Conservation (phyloP, 2,888 invertebrate genomes). For the Drosophila melanosoma region DNA sequence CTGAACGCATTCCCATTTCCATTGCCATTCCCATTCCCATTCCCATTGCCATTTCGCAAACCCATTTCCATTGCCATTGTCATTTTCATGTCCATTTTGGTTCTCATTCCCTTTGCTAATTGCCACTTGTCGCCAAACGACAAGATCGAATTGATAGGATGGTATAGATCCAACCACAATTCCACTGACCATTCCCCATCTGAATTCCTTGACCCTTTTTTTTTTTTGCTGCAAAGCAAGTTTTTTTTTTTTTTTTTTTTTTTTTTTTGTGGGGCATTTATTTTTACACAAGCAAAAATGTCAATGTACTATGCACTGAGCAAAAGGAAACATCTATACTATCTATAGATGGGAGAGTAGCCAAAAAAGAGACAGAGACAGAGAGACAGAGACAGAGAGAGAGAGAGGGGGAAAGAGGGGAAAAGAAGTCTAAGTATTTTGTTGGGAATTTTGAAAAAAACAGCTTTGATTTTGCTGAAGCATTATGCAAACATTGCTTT, state of each 20-base stretch:
- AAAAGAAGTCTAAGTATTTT: slow-evolving; percentile 26
- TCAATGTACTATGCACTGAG: slow-evolving; percentile 45
- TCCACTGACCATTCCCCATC: slow-evolving; percentile 34
- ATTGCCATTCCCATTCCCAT: not conserved
- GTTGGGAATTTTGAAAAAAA: slow-evolving; percentile 45
- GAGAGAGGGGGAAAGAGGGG: not conserved
- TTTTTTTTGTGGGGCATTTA: slow-evolving; percentile 38
- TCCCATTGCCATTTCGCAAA: not conserved
- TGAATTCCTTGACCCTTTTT: slow-evolving; percentile 40
- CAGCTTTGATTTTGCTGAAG: slow-evolving; percentile 33
- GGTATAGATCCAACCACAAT: slow-evolving; percentile 22
- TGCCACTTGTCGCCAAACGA: slow-evolving; percentile 30
- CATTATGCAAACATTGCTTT: slow-evolving; percentile 57
- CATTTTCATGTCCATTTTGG: slow-evolving; percentile 6
- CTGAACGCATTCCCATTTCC: not conserved
- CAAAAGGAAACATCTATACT: not conserved
- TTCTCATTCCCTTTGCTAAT: slow-evolving; percentile 31
- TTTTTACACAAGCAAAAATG: slow-evolving; percentile 57
- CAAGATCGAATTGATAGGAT: slow-evolving; percentile 41
- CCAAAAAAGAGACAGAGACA: not conserved
- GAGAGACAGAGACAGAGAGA: not conserved
- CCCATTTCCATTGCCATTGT: not conserved
- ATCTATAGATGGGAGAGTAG: not conserved
- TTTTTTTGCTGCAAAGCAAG: not conserved
- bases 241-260: not conserved